phyloP scores from a whole-genome alignment of 2,888 invertebrate species.

The Trimorus sp. region DNA sequence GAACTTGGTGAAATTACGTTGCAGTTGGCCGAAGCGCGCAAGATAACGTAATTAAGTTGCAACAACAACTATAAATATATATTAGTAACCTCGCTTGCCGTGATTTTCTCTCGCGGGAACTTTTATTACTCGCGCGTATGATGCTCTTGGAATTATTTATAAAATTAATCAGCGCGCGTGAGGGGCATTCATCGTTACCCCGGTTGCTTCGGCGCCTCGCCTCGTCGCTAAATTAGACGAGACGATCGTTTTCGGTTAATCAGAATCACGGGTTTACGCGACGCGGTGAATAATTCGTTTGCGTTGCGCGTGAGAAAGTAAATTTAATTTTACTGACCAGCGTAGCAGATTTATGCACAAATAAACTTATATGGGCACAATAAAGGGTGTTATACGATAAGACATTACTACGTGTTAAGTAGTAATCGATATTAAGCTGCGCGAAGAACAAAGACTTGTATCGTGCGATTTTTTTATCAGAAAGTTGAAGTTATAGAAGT shows the following conservation, averaged over 20 bases:
- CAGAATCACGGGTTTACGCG: constrained; percentile 10
- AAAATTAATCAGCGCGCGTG: constrained; percentile 13
- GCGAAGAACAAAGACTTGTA: no score
- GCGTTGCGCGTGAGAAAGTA: constrained; percentile 12
- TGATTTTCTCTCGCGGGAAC: constrained; percentile 7
- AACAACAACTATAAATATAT: constrained; percentile 35
- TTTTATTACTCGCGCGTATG: constrained; percentile 11
- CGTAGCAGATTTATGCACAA: constrained; percentile 33
- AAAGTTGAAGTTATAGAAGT: no score
- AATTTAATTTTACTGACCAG: constrained; percentile 26
- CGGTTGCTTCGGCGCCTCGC: constrained; percentile 2
- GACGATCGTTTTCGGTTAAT: constrained; percentile 20
- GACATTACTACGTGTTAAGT: constrained; percentile 32
- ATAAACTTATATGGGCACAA: constrained; percentile 30
- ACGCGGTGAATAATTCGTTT: constrained; percentile 10
- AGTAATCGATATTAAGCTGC: not conserved
- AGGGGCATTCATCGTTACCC: constrained; percentile 14
- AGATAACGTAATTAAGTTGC: constrained; percentile 27
- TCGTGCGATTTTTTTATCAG: no score
- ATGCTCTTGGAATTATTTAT: constrained; percentile 26
- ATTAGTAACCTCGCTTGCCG: constrained; percentile 22
- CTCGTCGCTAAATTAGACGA: constrained; percentile 20
- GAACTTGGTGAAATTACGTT: constrained; percentile 8
- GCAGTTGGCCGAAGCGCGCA: constrained; percentile 8
- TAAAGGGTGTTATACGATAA: constrained; percentile 25